phyloP scores from a whole-genome alignment of 2,797 vertebrate genomes.

The Fistularia commersonii region DNA sequence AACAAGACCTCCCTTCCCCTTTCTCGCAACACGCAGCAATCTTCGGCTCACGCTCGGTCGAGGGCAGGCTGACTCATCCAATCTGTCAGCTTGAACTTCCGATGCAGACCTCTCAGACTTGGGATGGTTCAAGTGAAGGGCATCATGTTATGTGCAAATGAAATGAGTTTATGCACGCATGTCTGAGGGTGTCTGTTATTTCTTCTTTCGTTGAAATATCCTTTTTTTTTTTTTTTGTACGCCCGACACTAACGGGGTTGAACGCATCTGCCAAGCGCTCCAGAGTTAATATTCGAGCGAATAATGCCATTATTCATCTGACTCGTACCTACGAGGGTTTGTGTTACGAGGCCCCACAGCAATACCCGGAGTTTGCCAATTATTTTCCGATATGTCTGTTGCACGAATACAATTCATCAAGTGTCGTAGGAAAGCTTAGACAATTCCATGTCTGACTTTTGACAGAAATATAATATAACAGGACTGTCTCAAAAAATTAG shows the following conservation, averaged over 20 bases:
- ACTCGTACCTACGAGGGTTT: slow-evolving; percentile 20
- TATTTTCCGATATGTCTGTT: background rate
- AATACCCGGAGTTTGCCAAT: slow-evolving; percentile 4
- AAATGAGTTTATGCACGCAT: background rate
- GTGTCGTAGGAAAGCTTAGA: background rate
- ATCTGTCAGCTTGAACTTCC: slow-evolving; percentile 25
- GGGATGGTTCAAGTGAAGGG: slow-evolving; percentile 4
- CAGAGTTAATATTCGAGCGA: slow-evolving; percentile 45
- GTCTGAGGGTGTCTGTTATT: background rate
- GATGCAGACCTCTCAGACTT: slow-evolving; percentile 16
- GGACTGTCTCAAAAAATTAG: too few relatives aligned
- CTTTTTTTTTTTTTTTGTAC: slow-evolving; percentile 14
- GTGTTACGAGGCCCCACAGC: slow-evolving; percentile 27
- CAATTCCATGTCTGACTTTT: slow-evolving; percentile 5
- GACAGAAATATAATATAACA: slow-evolving; percentile 8
- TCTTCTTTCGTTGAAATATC: slow-evolving; percentile 5
- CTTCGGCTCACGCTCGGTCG: slow-evolving; percentile 8
- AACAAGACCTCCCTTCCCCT: too few relatives aligned
- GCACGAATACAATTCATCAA: slow-evolving; percentile 6
- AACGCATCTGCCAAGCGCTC: slow-evolving; percentile 29
- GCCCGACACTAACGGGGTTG: slow-evolving; percentile 19
- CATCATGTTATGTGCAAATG: slow-evolving; percentile 1
- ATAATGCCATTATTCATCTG: slow-evolving; percentile 35
- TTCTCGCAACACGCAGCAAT: background rate
- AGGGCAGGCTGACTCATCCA: slow-evolving; percentile 18